These are phyloP conservation scores for Belgica antarctica DNA, from an alignment of 2,888 invertebrate genomes.

Conservation along the genomic window DNA sequence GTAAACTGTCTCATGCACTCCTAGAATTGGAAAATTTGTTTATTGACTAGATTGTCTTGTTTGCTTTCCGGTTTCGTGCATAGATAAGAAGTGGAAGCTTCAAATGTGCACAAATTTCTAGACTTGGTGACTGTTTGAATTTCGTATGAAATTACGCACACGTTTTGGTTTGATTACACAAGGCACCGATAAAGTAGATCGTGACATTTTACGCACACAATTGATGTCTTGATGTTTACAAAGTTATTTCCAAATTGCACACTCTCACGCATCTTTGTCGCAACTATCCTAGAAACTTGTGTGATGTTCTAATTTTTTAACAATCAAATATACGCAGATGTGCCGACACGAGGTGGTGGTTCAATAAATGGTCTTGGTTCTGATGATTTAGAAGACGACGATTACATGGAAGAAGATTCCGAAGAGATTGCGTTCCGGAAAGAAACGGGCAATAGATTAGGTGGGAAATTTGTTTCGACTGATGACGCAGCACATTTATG, in stretches of 20 bases:
- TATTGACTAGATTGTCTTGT: not conserved
- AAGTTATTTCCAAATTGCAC: too few species aligned
- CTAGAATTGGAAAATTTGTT: not conserved
- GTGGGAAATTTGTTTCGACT: conserved; percentile 45
- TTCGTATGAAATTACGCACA: too few species aligned
- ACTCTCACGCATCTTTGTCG: too few species aligned
- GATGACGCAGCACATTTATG: conserved; percentile 45
- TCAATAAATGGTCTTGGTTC: conserved; percentile 33
- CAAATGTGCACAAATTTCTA: not conserved
- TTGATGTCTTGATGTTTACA: too few species aligned
- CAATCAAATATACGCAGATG: too few species aligned
- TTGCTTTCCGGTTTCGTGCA: not conserved
- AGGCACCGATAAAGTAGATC: too few species aligned
- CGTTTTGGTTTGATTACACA: too few species aligned
- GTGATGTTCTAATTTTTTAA: too few species aligned
- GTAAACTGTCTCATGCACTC: not conserved
- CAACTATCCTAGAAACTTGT: too few species aligned
- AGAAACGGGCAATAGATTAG: conserved; percentile 44
- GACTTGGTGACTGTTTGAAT: not conserved
- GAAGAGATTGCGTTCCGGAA: conserved; percentile 35
- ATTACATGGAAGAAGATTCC: conserved; percentile 47
- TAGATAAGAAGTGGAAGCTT: not conserved
- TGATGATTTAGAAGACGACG: conserved; percentile 42
- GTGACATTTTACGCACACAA: too few species aligned
- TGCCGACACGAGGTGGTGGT: conserved; percentile 21